Evolutionary conservation across 2,888 invertebrate species (phyloP).

Genomic region (Reticulitermes lucifugus): DNA sequence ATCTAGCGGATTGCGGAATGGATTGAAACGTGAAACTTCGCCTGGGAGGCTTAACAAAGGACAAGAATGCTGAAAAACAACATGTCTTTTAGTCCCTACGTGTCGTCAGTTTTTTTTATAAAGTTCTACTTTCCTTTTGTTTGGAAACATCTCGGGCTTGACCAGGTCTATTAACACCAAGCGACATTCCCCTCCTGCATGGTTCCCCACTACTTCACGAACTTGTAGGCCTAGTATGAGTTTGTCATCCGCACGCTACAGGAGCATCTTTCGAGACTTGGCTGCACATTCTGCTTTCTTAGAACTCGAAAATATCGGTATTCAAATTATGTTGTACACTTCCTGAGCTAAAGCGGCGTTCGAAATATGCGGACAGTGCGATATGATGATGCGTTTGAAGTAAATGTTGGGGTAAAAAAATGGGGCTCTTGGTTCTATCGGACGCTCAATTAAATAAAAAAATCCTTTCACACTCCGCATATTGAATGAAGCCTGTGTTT

Average conservation of each 20-base stretch:
- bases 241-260: neutral
- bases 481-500: too few relatives aligned
- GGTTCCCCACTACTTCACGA: neutral
- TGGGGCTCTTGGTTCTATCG: too few relatives aligned
- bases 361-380: too few relatives aligned
- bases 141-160: neutral
- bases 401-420: too few relatives aligned
- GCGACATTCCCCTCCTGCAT: neutral
- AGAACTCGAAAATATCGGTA: too few relatives aligned
- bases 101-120: neutral
- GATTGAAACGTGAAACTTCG: neutral
- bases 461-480: too few relatives aligned
- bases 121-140: neutral
- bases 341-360: too few relatives aligned
- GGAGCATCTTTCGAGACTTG: too few relatives aligned
- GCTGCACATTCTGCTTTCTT: too few relatives aligned
- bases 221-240: neutral
- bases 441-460: too few relatives aligned
- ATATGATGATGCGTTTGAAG: too few relatives aligned
- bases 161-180: neutral
- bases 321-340: too few relatives aligned
- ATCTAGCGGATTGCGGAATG: conserved; percentile 2
- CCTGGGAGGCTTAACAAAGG: neutral
- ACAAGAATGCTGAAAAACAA: neutral
- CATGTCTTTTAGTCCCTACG: neutral